Base-by-base conservation (phyloP, 2,888 invertebrate genomes). In the Xanthia icteritia region DNA sequence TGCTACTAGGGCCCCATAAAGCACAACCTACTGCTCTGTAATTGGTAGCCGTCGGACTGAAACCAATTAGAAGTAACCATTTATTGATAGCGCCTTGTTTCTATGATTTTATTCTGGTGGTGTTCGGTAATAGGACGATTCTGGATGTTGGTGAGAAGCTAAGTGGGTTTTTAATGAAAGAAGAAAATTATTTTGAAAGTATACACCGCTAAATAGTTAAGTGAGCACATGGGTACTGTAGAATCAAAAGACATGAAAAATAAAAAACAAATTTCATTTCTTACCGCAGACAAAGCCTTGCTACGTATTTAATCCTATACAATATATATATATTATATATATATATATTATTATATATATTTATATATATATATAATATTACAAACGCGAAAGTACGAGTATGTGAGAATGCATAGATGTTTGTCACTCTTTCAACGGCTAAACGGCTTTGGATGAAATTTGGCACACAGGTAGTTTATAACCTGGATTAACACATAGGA, bases 61-160 rank as follows among this genome's bases (percentile, higher is more conserved):
- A 90, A 87, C 87, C 89, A 90, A 90, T 91, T 91, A 90, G 84
- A 77, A 78, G 82, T 73, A 77, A 79, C 81, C 74, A 83, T 84
- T 89, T 87, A 85, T 80, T 84, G 86, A 89, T 84, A 84, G 76
- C 45, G 66, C 54, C 74, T 66, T 71, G 72, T 68, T 75, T 58
- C 6, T 45, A 15, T 69, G 8, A 82, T 83, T 82, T 79, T 79
- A 73, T 79, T 84, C 20, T 20, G 39, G 39, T 67, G 0, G 63
- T 76, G 71, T 63, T 42, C 23, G 13, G 61, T 54, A 67, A 61
- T 66, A 54, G 45, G 27, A 48, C 17, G 27, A 45, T 72, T 42
- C 48, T 13, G 64, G 39, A 54, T 48, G 36, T 4, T 23, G 60
- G 54, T 71, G 56, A 65, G 23, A 27, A 58, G n/a, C 36, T n/a